Conservation (phyloP, 2,888 invertebrate species). For the Drosophila koepferae region DNA sequence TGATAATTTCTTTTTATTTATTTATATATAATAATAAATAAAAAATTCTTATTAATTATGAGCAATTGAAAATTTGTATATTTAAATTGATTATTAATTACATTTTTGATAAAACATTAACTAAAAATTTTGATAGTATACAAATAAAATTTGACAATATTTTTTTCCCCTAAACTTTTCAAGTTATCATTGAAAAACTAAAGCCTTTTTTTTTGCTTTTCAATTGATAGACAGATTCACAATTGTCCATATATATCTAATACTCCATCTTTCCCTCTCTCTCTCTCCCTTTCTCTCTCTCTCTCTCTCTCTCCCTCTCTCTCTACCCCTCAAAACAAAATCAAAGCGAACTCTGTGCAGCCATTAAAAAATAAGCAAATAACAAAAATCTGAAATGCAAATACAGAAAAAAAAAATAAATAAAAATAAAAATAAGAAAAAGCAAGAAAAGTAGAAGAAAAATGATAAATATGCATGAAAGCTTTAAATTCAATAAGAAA, state of each 20-base stretch:
- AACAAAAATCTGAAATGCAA: conserved; percentile 10
- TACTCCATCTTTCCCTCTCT: neutral
- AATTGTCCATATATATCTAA: no score
- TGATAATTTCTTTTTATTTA: no score
- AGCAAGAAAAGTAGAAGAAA: neutral
- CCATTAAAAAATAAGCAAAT: neutral
- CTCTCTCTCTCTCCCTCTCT: no score
- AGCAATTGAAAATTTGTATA: no score
- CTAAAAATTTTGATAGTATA: no score
- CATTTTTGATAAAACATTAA: no score
- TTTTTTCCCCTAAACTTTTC: neutral
- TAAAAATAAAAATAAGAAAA: neutral
- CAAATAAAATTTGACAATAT: no score
- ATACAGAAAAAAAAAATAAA: neutral
- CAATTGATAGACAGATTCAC: neutral
- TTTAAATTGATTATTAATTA: no score
- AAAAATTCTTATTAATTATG: no score
- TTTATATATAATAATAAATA: no score
- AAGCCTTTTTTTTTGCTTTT: neutral
- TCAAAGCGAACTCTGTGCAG: neutral
- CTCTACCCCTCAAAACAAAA: neutral
- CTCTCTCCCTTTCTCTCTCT: no score
- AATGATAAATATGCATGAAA: conserved; percentile 10
- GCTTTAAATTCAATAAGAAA: conserved; percentile 6
- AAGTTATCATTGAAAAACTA: neutral